These are phyloP conservation scores for Scomber colias DNA, from an alignment of 2,113 vertebrate species.

Conservation along the genomic window DNA sequence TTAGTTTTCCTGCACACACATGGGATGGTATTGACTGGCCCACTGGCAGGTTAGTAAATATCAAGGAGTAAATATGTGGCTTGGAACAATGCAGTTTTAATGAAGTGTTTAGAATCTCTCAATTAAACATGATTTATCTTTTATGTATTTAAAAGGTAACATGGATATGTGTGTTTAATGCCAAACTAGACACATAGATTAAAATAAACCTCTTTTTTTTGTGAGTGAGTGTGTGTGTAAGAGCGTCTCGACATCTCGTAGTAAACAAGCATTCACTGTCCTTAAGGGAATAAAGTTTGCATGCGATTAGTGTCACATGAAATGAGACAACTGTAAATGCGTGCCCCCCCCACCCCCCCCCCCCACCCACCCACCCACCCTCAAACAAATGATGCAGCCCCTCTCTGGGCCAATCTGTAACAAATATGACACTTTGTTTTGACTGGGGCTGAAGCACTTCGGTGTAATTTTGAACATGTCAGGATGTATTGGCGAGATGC, in stretches of 20 bases:
- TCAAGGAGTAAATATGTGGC: too few species aligned
- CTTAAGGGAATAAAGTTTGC: constrained; percentile 22
- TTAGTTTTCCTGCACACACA: background rate
- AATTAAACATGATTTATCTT: too few species aligned
- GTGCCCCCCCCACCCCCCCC: background rate
- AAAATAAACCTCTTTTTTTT: constrained; percentile 12
- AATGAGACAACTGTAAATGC: constrained; percentile 35
- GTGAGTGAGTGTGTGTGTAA: background rate
- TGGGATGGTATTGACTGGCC: background rate
- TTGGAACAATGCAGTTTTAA: too few species aligned
- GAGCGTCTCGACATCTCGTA: constrained; percentile 5
- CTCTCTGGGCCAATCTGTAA: constrained; percentile 24
- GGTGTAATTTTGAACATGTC: constrained; percentile 45
- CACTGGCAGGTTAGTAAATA: too few species aligned
- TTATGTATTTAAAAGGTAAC: background rate
- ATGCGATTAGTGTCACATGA: constrained; percentile 45
- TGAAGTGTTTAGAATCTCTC: too few species aligned
- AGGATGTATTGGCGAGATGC: constrained; percentile 38
- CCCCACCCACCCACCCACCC: background rate
- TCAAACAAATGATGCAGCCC: background rate
- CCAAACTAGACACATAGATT: background rate
- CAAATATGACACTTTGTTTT: constrained; percentile 56
- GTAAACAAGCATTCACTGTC: constrained; percentile 15
- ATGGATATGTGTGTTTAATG: background rate
- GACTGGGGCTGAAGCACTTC: constrained; percentile 45